Base-by-base conservation (phyloP, 2,797 vertebrate species). In the Octomys mimax region DNA sequence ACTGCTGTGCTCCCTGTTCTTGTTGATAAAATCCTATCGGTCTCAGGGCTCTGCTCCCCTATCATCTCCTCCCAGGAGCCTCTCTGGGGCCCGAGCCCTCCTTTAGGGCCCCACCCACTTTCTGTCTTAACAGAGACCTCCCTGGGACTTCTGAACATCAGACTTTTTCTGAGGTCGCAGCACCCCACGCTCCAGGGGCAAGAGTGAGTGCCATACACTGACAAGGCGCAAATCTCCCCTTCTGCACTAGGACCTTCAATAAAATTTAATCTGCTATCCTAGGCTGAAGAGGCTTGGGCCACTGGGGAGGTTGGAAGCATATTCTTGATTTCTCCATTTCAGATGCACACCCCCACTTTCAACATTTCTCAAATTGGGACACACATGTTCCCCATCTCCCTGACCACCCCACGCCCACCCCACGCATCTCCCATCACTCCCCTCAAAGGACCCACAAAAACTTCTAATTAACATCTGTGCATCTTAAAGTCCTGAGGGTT, bases 191-290 rank as follows among this genome's bases (percentile, higher is more conserved):
- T 3, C 39, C 2, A 12, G 12, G 59, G 31, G 3, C 19, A 6
- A 59, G 18, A 1, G 3, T n/a, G 8, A 11, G 54, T 2, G 12
- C 68, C 14, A 1, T 1, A 2, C 24, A 19, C 14, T 1, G 8
- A 28, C n/a, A 36, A 36, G 52, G 21, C 39, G 11, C 22, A 1
- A 19, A 36, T 0, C 68, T 36, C n/a, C 19, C 57, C 64, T 10
- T 28, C 31, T 0, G 6, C 0, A 2, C 54, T 18, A 33, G 81
- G 86, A 31, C 39, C 62, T 42, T 5, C 1, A 57, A 33, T 0
- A 18, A 61, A 7, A 28, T 6, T 9, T 3, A 4, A n/a, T 42
- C 70, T 16, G 1, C 46, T 81, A 36, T 66, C 85, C 68, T 5
- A 0, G 11, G 19, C 1, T 28, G 46, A 61, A 49, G 86, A 18